Conservation (phyloP, 2,113 vertebrate species). For the Toxotes jaculatrix region DNA sequence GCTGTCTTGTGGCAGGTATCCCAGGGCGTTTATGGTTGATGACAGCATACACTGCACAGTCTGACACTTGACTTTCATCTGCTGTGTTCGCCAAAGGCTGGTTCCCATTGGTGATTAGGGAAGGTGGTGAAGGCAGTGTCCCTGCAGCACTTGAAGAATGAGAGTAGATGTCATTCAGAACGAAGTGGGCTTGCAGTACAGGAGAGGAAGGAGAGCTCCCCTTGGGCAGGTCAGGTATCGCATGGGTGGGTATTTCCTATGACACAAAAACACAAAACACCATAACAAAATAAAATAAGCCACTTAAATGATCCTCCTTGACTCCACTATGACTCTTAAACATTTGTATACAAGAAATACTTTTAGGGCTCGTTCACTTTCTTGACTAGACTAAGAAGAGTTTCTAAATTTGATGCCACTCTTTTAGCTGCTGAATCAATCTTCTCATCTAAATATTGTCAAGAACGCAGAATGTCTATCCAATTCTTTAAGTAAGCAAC, state of each 20-base stretch:
- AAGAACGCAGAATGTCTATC: not conserved
- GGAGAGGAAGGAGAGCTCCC: not conserved
- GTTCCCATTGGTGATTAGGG: not conserved
- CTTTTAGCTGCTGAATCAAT: not conserved
- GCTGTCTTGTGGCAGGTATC: not conserved
- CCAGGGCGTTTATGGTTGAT: not conserved
- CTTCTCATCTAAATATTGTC: not conserved
- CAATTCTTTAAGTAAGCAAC: not conserved
- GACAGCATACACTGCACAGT: constrained; percentile 8
- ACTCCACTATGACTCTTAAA: not conserved
- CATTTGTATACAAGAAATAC: not conserved
- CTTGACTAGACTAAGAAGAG: not conserved
- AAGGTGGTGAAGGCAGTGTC: not conserved
- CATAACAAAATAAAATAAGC: not conserved
- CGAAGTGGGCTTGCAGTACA: not conserved
- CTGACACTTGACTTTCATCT: not conserved
- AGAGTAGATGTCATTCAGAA: not conserved
- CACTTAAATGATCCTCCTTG: not conserved
- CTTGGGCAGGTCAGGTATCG: constrained; percentile 37
- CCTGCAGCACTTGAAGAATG: not conserved
- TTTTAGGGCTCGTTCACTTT: too few species aligned
- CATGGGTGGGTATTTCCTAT: constrained; percentile 30
- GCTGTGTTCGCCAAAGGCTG: not conserved
- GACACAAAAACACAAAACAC: constrained; percentile 36
- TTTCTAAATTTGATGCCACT: not conserved